Percentiles rank a stretch among this genome's conserved stretches.
Conservation (phyloP, 2,888 invertebrate genomes). For the Epirrhoe alternata region DNA sequence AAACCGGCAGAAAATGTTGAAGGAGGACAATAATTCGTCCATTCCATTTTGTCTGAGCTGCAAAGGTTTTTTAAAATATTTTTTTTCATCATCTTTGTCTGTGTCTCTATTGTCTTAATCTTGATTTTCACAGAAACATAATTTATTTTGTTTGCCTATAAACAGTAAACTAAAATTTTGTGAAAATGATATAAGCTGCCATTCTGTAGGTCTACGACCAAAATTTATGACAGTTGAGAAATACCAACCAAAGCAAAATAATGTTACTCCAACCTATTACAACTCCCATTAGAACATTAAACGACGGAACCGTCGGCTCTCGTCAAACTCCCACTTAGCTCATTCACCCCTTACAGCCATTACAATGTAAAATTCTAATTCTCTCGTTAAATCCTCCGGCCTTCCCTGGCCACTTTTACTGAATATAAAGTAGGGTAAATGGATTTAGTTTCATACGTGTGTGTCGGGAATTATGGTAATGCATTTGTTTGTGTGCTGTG, state of each 20-base stretch:
- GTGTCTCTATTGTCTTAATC: too few relatives aligned
- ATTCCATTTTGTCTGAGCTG: too few relatives aligned
- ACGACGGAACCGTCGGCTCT: conserved; percentile 15
- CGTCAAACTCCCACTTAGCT: conserved; percentile 51
- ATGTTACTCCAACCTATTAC: conserved; percentile 11
- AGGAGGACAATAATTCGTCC: too few relatives aligned
- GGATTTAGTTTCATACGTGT: conserved; percentile 57
- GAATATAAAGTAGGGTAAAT: conserved; percentile 65
- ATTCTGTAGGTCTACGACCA: neutral
- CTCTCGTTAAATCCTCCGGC: conserved; percentile 65
- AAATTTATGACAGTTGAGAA: neutral
- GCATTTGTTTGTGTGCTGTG: conserved; percentile 27
- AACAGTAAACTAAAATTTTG: neutral
- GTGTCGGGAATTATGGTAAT: conserved; percentile 55
- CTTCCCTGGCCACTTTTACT: conserved; percentile 60
- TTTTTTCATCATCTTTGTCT: too few relatives aligned
- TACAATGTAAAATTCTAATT: conserved; percentile 76
- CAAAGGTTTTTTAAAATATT: too few relatives aligned
- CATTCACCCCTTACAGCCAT: conserved; percentile 38
- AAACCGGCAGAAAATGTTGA: too few relatives aligned
- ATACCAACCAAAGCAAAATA: neutral
- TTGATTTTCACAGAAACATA: neutral
- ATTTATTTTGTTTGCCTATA: neutral
- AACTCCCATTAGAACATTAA: conserved; percentile 16
- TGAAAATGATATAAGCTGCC: neutral